Percentiles rank a stretch among this genome's conserved stretches.
phyloP scores from a whole-genome alignment of 2,113 vertebrate genomes.

The Pedetes capensis region DNA sequence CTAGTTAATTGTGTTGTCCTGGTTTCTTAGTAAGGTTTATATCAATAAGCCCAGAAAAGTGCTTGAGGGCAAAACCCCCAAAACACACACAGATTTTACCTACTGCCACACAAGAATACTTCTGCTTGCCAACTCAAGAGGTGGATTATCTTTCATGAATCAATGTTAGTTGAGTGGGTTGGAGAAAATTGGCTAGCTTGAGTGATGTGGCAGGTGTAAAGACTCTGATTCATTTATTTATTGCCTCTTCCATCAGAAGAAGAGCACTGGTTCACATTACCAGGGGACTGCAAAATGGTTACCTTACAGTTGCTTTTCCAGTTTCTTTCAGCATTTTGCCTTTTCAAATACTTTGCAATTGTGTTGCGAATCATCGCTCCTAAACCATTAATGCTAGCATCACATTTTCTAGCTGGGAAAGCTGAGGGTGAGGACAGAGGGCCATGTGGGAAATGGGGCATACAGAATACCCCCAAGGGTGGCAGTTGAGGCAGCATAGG shows the following conservation, averaged over 20 bases:
- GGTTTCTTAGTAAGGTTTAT: conserved; percentile 13
- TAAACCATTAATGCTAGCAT: not conserved
- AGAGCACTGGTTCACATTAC: not conserved
- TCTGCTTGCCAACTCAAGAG: not conserved
- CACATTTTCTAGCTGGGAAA: conserved; percentile 40
- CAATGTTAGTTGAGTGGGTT: conserved; percentile 4
- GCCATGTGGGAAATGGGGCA: not conserved
- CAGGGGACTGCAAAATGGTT: not conserved
- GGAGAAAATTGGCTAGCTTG: not conserved
- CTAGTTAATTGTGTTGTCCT: conserved; percentile 35
- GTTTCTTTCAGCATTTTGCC: not conserved
- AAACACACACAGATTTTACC: not conserved
- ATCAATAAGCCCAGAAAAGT: not conserved
- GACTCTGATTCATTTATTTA: not conserved
- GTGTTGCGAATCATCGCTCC: not conserved
- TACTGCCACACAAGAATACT: not conserved
- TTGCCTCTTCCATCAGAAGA: not conserved
- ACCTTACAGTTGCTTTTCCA: not conserved
- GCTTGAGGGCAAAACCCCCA: not conserved
- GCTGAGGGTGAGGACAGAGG: not conserved
- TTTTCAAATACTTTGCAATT: not conserved
- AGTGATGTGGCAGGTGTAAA: not conserved
- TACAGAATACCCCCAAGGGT: not conserved
- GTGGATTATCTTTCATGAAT: not conserved
- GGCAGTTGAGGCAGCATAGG: not conserved